phyloP scores from a whole-genome alignment of 2,113 vertebrate genomes.

The Geococcyx californianus region DNA sequence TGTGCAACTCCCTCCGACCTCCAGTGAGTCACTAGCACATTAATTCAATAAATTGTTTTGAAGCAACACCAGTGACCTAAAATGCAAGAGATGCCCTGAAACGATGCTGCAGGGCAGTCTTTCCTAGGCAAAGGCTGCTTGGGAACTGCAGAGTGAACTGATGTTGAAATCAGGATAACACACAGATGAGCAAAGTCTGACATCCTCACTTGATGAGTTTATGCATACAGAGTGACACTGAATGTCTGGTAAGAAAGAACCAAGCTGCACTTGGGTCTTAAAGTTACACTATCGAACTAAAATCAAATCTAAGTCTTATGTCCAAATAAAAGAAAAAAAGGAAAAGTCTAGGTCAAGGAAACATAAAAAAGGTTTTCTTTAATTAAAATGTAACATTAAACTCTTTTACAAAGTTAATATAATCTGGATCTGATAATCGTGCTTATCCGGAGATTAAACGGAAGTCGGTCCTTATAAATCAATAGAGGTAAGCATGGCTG shows the following conservation, averaged over 20 bases:
- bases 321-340: not conserved
- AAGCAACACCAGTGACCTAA: not conserved
- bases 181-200: slow-evolving; percentile 47
- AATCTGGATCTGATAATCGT: not conserved
- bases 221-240: not conserved
- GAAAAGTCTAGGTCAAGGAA: not conserved
- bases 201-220: not conserved
- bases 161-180: slow-evolving; percentile 44
- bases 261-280: not conserved
- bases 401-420: not conserved
- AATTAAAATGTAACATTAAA: not conserved
- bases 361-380: not conserved
- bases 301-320: not conserved
- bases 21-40: not conserved
- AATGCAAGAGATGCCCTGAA: not conserved
- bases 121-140: slow-evolving; percentile 7
- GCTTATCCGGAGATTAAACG: not conserved
- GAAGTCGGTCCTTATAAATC: not conserved
- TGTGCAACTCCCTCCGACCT: not conserved
- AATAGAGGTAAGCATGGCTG: not conserved
- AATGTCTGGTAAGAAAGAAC: not conserved
- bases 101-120: not conserved
- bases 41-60: not conserved
- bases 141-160: not conserved
- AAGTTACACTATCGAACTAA: not conserved